phyloP scores from a whole-genome alignment of 2,113 vertebrate species.

The Malurus elegans region DNA sequence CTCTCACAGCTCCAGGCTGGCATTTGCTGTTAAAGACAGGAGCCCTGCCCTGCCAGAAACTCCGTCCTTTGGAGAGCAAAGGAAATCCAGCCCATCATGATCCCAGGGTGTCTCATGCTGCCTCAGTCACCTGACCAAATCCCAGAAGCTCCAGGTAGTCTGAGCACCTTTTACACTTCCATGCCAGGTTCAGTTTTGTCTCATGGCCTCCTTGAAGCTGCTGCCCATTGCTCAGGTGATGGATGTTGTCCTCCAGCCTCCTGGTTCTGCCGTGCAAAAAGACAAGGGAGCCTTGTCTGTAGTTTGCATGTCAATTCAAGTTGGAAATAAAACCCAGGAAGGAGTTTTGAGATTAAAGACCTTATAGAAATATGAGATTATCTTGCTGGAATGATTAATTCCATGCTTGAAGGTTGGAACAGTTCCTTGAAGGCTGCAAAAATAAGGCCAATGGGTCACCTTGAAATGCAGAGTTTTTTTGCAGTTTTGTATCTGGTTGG shows the following conservation, averaged over 20 bases:
- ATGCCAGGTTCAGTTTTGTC: not conserved
- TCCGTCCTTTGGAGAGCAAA: not conserved
- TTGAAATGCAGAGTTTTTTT: not conserved
- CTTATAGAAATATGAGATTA: not conserved
- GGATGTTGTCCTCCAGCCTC: not conserved
- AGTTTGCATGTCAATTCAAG: not conserved
- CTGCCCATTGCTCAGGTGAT: not conserved
- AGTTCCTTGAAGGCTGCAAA: not conserved
- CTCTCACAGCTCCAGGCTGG: not conserved
- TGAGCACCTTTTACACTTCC: not conserved
- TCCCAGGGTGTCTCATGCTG: not conserved
- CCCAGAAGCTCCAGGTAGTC: not conserved
- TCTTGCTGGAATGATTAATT: conserved; percentile 10
- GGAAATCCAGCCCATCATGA: not conserved
- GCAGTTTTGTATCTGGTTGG: not conserved
- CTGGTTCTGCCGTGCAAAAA: not conserved
- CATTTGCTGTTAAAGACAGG: not conserved
- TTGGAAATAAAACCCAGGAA: not conserved
- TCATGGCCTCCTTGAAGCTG: not conserved
- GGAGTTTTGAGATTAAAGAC: not conserved
- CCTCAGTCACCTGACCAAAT: not conserved
- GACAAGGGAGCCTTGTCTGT: not conserved
- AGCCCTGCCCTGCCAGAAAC: not conserved
- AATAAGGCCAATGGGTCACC: not conserved
- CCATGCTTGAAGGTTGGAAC: not conserved